Evolutionary conservation across 2,888 invertebrate species (phyloP).

Genomic region (Sisyra terminalis): DNA sequence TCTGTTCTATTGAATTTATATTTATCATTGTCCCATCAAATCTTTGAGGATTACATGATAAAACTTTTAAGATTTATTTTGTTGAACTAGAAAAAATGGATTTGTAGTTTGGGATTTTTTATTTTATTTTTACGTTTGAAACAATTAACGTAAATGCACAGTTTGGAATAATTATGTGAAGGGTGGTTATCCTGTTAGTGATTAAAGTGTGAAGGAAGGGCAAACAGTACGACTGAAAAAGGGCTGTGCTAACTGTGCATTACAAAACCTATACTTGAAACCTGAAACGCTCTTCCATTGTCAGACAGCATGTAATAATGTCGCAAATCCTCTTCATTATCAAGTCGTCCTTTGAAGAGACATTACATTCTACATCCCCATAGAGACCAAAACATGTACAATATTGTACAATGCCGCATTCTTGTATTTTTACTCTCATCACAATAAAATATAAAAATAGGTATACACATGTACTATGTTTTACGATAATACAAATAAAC

Average conservation of each 20-base stretch:
- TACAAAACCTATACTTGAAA: too few species aligned
- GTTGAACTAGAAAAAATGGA: too few species aligned
- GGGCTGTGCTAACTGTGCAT: too few species aligned
- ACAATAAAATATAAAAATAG: not conserved
- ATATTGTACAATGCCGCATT: not conserved
- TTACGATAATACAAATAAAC: not conserved
- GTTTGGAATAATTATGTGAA: not conserved
- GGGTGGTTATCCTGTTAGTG: not conserved
- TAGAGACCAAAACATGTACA: not conserved
- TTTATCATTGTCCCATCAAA: too few species aligned
- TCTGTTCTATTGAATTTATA: too few species aligned
- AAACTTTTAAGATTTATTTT: too few species aligned
- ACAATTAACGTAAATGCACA: too few species aligned
- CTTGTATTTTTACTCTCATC: not conserved
- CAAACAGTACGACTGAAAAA: too few species aligned
- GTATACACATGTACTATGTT: not conserved
- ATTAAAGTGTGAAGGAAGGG: not conserved
- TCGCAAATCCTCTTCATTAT: slow-evolving; percentile 9
- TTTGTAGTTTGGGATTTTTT: too few species aligned
- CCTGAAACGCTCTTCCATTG: slow-evolving; percentile 3
- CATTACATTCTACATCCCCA: not conserved
- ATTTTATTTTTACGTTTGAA: too few species aligned
- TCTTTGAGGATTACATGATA: too few species aligned
- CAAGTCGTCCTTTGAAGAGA: not conserved
- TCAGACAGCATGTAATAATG: slow-evolving; percentile 8